Evolutionary conservation across 2,888 invertebrate genomes (phyloP).

Genomic region (Crioceris asparagi): DNA sequence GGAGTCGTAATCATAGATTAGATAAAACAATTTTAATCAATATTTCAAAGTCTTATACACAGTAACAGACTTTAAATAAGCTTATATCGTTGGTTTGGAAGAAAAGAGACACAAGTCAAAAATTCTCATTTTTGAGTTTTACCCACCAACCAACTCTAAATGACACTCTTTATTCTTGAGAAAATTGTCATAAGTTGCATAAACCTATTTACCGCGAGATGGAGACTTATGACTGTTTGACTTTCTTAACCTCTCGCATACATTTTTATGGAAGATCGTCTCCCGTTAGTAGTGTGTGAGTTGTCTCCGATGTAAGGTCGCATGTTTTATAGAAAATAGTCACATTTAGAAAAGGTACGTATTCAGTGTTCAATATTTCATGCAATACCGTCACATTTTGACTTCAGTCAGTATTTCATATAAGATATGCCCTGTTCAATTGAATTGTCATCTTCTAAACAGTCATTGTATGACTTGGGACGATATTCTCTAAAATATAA

Average conservation of each 20-base stretch:
- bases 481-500: background rate
- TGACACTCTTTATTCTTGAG: background rate
- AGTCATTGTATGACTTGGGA: background rate
- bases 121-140: background rate
- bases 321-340: background rate
- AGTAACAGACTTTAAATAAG: no score
- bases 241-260: background rate
- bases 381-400: conserved; percentile 2
- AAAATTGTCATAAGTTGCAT: conserved; percentile 1
- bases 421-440: background rate
- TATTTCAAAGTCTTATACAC: no score
- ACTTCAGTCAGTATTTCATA: conserved; percentile 1
- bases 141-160: conserved; percentile 2
- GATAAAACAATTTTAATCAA: no score
- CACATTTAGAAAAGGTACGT: conserved; percentile 3
- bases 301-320: background rate
- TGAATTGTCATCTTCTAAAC: background rate
- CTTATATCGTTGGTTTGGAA: conserved; percentile 2
- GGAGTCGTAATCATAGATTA: no score
- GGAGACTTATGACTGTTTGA: conserved; percentile 1
- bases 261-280: background rate
- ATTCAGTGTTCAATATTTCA: background rate
- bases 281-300: conserved; percentile 1
- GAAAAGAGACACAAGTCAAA: conserved; percentile 1
- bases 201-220: conserved; percentile 1